phyloP scores from a whole-genome alignment of 1,140 invertebrate species.

The Lanistes nyassanus region DNA sequence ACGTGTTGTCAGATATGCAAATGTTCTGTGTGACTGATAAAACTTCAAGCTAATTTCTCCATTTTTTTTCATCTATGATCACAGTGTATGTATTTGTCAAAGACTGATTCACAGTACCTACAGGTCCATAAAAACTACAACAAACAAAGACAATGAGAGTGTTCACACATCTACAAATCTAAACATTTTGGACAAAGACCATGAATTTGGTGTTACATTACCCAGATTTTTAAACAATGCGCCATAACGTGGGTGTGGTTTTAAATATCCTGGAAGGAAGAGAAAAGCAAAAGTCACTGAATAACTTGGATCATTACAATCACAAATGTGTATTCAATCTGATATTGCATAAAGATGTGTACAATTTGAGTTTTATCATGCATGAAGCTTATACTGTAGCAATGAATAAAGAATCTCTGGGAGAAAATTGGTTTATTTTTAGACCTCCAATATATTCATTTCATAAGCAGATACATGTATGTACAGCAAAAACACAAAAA shows the following conservation, averaged over 20 bases:
- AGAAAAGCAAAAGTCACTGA: too few relatives aligned
- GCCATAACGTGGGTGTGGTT: slow-evolving; percentile 10
- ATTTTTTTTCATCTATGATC: too few relatives aligned
- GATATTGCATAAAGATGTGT: too few relatives aligned
- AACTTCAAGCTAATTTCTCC: not conserved
- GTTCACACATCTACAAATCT: not conserved
- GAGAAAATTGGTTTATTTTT: too few relatives aligned
- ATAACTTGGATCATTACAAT: too few relatives aligned
- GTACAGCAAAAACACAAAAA: not conserved
- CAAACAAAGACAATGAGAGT: not conserved
- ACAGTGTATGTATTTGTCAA: not conserved
- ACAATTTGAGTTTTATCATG: too few relatives aligned
- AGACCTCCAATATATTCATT: too few relatives aligned
- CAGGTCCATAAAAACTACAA: not conserved
- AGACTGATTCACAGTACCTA: not conserved
- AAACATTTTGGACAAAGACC: not conserved
- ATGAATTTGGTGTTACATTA: not conserved
- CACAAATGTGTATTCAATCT: too few relatives aligned
- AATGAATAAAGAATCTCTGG: not conserved
- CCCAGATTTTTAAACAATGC: slow-evolving; percentile 6
- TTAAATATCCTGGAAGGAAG: slow-evolving; percentile 10
- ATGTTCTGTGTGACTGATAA: not conserved
- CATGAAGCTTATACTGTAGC: not conserved
- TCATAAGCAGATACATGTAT: not conserved
- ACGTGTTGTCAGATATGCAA: not conserved